Base-by-base conservation (phyloP, 1,140 invertebrate genomes). In the Aphidius ervi region DNA sequence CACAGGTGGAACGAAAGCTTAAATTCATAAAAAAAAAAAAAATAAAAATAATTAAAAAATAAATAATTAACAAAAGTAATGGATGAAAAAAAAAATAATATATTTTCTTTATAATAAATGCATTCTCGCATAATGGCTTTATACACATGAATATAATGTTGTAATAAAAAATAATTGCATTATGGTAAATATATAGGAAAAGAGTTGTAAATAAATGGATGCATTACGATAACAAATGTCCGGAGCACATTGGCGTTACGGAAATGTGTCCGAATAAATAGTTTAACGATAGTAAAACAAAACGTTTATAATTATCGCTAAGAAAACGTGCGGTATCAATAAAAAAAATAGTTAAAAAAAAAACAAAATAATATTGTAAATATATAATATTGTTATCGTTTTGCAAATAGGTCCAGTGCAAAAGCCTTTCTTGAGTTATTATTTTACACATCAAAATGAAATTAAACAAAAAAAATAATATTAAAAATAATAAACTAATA, bases 171-270 rank as follows among this genome's bases (percentile, higher is more conserved):
- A 31, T 31, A 31, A 31, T 31, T 31, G 23, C 23, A 31, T 31
- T 31, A 31, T 31, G 23, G 2, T 31, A 31, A 31, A 31, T 31
- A 31, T 31, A 31, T 31, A 31, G 23, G 4, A 31, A 31, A 31
- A 31, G 2, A 3, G 2, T 31, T 31, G 2, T 31, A 31, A 31
- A 31, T 31, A 31, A 31, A 31, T 31, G 23, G 23, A 31, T 31
- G 49, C 46, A 10, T 16, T 9, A 39, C 46, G 54, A 62, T 52
- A 57, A 62, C 43, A 46, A 49, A 39, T 62, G 55, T 62, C 60
- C 60, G 55, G 41, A 47, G 43, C 53, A 56, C 42, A 55, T 62
- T 56, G 55, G 60, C 60, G 60, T 56, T 62, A 48, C 60, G 60
- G 60, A 62, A 62, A 55, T 62, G 56, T 56, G 20, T n/a, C 40